These are phyloP conservation scores for Acholoe squamosa DNA, from an alignment of 2,888 invertebrate species.

Conservation along the genomic window DNA sequence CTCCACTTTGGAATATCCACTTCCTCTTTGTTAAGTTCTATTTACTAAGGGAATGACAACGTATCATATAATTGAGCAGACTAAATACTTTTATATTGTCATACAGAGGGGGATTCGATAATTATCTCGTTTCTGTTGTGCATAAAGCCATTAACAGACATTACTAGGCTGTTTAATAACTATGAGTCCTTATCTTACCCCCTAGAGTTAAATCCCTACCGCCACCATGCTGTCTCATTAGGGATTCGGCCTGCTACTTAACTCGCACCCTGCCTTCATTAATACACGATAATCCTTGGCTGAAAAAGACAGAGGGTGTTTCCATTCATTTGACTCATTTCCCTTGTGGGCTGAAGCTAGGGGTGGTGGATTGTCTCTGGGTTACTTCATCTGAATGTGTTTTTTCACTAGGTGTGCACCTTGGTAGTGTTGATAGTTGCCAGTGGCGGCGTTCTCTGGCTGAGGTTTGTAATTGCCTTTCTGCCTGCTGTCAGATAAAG, in stretches of 20 bases:
- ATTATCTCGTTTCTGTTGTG: neutral
- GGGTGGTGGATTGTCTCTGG: neutral
- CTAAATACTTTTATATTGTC: too few species aligned
- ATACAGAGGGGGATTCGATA: neutral
- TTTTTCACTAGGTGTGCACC: neutral
- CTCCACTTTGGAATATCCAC: too few species aligned
- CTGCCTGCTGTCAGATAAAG: conserved; percentile 16
- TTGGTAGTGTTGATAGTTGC: neutral
- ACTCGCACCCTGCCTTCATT: neutral
- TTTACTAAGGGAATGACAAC: too few species aligned
- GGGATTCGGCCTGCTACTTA: neutral
- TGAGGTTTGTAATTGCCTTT: neutral
- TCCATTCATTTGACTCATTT: neutral
- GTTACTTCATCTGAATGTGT: conserved; percentile 4
- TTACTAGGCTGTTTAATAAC: neutral
- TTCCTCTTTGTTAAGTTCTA: too few species aligned
- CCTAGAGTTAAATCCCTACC: neutral
- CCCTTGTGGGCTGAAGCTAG: neutral
- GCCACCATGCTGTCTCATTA: neutral
- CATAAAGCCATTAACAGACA: neutral
- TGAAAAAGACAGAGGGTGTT: neutral
- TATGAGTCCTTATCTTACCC: neutral
- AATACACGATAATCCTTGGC: neutral
- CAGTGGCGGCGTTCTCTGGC: neutral
- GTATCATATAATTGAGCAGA: too few species aligned